Evolutionary conservation across 2,888 invertebrate genomes (phyloP).

Genomic region (Dynastes tityus): DNA sequence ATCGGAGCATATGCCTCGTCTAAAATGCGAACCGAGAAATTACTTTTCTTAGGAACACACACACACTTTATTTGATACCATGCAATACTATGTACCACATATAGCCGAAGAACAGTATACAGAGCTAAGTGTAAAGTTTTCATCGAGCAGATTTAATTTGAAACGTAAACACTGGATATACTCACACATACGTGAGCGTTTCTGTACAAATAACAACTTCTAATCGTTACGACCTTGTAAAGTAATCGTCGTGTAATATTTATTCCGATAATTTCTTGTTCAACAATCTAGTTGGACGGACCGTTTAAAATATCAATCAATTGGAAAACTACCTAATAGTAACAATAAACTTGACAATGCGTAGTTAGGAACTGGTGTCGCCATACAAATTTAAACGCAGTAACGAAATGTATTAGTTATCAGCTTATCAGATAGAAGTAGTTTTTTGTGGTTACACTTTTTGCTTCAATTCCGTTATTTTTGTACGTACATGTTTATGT

Average conservation of each 20-base stretch:
- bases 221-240: slow-evolving; percentile 43
- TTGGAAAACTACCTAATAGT: slow-evolving; percentile 19
- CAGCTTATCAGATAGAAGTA: too few species aligned
- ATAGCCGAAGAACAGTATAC: too few species aligned
- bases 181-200: slow-evolving; percentile 17
- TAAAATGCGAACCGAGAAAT: slow-evolving; percentile 1
- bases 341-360: neutral
- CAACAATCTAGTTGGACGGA: slow-evolving; percentile 10
- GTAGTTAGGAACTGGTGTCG: neutral
- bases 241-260: slow-evolving; percentile 34
- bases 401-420: too few species aligned
- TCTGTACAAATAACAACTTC: slow-evolving; percentile 39
- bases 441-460: too few species aligned
- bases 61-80: neutral
- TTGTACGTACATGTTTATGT: too few species aligned
- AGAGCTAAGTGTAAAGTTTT: neutral
- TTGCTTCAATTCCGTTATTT: too few species aligned
- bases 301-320: slow-evolving; percentile 21
- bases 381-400: too few species aligned
- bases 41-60: neutral
- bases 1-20: neutral
- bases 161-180: slow-evolving; percentile 35
- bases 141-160: slow-evolving; percentile 29
- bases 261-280: slow-evolving; percentile 38
- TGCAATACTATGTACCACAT: neutral